Conservation (phyloP, 2,797 vertebrate species). For the Neosalanx taihuensis region DNA sequence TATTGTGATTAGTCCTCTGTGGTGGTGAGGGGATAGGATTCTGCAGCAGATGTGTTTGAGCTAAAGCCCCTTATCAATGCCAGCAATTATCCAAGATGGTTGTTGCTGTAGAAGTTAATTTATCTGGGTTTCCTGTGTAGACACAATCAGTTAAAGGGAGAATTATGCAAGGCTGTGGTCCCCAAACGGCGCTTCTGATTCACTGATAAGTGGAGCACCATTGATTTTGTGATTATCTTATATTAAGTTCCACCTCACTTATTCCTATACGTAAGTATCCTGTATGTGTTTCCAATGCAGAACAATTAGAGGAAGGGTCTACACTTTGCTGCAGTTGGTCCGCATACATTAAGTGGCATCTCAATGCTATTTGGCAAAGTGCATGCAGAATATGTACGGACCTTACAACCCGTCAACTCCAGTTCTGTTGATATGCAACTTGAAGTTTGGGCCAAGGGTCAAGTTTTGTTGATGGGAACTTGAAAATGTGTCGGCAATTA, state of each 20-base stretch:
- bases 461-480: too few relatives aligned
- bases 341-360: neutral
- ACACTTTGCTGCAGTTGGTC: neutral
- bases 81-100: neutral
- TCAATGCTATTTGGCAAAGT: neutral
- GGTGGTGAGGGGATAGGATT: neutral
- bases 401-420: too few relatives aligned
- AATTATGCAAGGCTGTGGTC: conserved; percentile 4
- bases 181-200: conserved; percentile 4
- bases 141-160: conserved; percentile 2
- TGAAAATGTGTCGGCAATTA: too few relatives aligned
- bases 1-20: neutral
- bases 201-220: conserved; percentile 7
- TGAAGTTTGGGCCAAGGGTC: too few relatives aligned
- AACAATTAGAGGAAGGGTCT: neutral
- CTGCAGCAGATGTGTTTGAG: neutral
- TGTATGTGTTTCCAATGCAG: neutral
- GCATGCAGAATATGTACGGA: too few relatives aligned
- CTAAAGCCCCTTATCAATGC: conserved; percentile 4
- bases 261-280: neutral
- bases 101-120: conserved; percentile 3
- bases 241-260: neutral
- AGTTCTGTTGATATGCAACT: too few relatives aligned
- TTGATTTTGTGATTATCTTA: conserved; percentile 3
- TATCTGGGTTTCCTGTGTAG: neutral